A percentile compares a stretch with the other conserved stretches of the same genome.
phyloP scores from a whole-genome alignment of 2,888 invertebrate genomes.

The Andrena hattorfiana region DNA sequence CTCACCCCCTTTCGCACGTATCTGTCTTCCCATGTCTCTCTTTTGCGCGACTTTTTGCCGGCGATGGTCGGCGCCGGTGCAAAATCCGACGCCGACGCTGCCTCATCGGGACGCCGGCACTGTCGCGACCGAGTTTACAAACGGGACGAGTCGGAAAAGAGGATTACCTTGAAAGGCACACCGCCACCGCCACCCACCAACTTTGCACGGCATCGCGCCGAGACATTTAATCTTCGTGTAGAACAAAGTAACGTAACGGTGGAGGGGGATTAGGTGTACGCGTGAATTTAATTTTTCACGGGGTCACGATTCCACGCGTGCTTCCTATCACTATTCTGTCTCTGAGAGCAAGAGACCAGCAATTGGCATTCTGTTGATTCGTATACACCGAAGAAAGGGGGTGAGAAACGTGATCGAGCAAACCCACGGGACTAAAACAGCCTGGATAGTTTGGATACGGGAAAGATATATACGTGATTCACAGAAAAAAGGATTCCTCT shows the following conservation, averaged over 20 bases:
- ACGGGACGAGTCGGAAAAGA: conserved; percentile 57
- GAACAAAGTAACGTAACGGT: conserved; percentile 41
- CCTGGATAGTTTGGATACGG: too few relatives aligned
- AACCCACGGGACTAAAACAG: too few relatives aligned
- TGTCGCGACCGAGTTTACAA: conserved; percentile 57
- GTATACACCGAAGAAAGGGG: background rate
- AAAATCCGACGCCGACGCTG: conserved; percentile 45
- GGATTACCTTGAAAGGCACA: conserved; percentile 60
- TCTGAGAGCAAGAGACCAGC: background rate
- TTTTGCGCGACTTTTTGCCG: background rate
- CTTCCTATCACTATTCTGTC: background rate
- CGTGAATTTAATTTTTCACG: conserved; percentile 52
- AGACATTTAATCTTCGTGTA: conserved; percentile 62
- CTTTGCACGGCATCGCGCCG: conserved; percentile 40
- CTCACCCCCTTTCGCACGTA: conserved; percentile 9
- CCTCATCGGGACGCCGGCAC: conserved; percentile 29
- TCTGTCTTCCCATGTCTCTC: conserved; percentile 31
- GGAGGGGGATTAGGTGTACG: conserved; percentile 24
- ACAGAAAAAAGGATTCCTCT: background rate
- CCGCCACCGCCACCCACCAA: conserved; percentile 30
- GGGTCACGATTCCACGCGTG: background rate
- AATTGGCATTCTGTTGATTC: background rate
- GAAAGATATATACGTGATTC: background rate
- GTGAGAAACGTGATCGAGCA: too few relatives aligned
- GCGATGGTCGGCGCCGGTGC: conserved; percentile 15